phyloP scores from a whole-genome alignment of 2,888 invertebrate species.

The Unio delphinus region DNA sequence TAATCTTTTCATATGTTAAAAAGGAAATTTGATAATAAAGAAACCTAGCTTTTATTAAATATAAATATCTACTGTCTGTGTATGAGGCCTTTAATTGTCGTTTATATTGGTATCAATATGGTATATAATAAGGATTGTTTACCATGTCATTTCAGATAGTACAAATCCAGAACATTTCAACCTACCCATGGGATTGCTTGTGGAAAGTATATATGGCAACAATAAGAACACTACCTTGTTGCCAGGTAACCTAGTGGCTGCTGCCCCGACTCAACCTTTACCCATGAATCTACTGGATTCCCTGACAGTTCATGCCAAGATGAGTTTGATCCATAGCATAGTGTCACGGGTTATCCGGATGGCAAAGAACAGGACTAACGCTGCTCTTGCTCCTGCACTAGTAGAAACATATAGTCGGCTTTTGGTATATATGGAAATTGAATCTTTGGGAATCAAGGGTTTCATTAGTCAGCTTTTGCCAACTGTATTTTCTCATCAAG shows the following conservation, averaged over 20 bases:
- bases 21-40: too few relatives aligned
- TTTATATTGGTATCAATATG: too few relatives aligned
- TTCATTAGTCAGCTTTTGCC: constrained; percentile 95
- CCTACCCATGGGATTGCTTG: constrained; percentile 91
- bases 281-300: constrained; percentile 95
- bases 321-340: constrained; percentile 84
- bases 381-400: constrained; percentile 89
- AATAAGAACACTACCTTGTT: constrained; percentile 66
- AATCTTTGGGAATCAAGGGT: constrained; percentile 95
- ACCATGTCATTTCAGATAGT: constrained; percentile 57
- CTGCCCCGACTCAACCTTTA: constrained; percentile 86
- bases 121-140: neutral
- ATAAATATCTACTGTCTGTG: too few relatives aligned
- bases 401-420: constrained; percentile 95
- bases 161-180: constrained; percentile 93
- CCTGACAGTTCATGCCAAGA: constrained; percentile 94
- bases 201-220: constrained; percentile 83
- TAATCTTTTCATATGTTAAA: too few relatives aligned
- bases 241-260: constrained; percentile 71
- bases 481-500: constrained; percentile 91
- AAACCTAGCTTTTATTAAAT: too few relatives aligned
- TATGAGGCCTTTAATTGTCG: too few relatives aligned
- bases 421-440: constrained; percentile 95
- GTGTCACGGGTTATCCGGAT: constrained; percentile 88
- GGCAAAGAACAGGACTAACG: constrained; percentile 86